Evolutionary conservation across 2,113 vertebrate species (phyloP), one percentile per base, ranked within the genome.

Genomic region (rat (Rattus norvegicus)): DNA sequence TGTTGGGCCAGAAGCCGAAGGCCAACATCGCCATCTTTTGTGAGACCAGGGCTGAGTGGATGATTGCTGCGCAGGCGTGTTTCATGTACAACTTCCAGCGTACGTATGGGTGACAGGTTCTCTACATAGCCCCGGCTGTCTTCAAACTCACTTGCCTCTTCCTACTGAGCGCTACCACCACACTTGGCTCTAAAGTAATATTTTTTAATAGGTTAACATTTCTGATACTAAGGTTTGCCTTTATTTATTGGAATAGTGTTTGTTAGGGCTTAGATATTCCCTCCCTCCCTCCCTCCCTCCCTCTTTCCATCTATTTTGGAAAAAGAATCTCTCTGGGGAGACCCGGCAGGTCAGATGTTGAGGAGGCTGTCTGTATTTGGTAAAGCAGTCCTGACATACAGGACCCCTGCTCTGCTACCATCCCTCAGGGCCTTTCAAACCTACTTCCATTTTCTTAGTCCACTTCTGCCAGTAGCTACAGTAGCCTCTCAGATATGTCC

Each of bases 1-100:
- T 98, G 3, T 96, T 99, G 98, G 99, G 99, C 56, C 99, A 99
- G 97, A 98, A 98, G 87, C 99, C 99, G 0, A 99, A 99, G 97
- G 98, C 98, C 92, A 99, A 99, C 98, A 99, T 99, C 2, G 99
- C 99, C 86, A 99, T 99, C 97, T 99, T 99, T 98, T 99, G 99
- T 90, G 99, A 99, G 98, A 99, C 99, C 0, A 98, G 99, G 96
- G 99, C 99, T 0, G 99, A 99, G 96, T 99, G 99, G 99, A 99
- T 99, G 97, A 99, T 99, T 9, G 98, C 99, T 0, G 99, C 99
- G 0, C 99, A 99, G 98, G 99, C 99, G 47, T 99, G 99, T 98
- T 99, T 99, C 81, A 99, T 99, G 98, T 98, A 99, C 98, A 99
- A 99, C 98, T 99, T 99, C 96, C 99, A 99, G 95, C 97, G 99